Evolutionary conservation across 2,888 invertebrate species (phyloP).

Genomic region (Branchellion lobata): DNA sequence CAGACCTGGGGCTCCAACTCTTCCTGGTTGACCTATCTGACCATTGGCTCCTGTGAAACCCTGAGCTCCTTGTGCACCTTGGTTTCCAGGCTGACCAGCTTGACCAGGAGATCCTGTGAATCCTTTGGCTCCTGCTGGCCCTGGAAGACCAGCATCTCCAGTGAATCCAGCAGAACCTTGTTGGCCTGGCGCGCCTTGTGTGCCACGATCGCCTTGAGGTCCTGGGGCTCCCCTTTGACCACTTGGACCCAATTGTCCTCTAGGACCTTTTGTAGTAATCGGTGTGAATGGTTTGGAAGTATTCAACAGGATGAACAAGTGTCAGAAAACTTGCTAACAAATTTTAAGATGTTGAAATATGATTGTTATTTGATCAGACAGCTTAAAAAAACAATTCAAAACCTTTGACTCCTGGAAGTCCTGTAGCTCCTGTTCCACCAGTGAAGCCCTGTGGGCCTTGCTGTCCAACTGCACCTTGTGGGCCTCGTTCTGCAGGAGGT

Average conservation of each 20-base stretch:
- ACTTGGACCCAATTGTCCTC: not conserved
- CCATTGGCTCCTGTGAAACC: constrained; percentile 58
- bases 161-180: constrained; percentile 36
- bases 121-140: constrained; percentile 30
- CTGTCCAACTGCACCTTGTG: constrained; percentile 1
- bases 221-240: constrained; percentile 55
- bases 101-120: constrained; percentile 44
- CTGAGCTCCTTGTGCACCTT: constrained; percentile 47
- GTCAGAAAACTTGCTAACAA: too few relatives aligned
- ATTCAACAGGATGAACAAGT: too few relatives aligned
- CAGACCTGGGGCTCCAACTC: constrained; percentile 43
- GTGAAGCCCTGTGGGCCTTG: constrained; percentile 14
- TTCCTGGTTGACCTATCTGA: constrained; percentile 35
- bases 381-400: not conserved
- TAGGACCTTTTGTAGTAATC: not conserved
- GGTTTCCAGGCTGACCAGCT: constrained; percentile 43
- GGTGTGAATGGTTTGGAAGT: too few relatives aligned
- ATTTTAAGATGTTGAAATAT: too few relatives aligned
- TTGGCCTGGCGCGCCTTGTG: constrained; percentile 13
- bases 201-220: constrained; percentile 60
- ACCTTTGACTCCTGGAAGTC: constrained; percentile 18
- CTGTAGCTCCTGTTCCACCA: constrained; percentile 28
- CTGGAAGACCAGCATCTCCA: constrained; percentile 38
- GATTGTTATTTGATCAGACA: not conserved
- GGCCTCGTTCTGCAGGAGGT: not conserved